Evolutionary conservation across 2,797 vertebrate genomes (phyloP), one percentile per base, ranked within the genome.

Genomic region (Oceanodroma leucorhoa): DNA sequence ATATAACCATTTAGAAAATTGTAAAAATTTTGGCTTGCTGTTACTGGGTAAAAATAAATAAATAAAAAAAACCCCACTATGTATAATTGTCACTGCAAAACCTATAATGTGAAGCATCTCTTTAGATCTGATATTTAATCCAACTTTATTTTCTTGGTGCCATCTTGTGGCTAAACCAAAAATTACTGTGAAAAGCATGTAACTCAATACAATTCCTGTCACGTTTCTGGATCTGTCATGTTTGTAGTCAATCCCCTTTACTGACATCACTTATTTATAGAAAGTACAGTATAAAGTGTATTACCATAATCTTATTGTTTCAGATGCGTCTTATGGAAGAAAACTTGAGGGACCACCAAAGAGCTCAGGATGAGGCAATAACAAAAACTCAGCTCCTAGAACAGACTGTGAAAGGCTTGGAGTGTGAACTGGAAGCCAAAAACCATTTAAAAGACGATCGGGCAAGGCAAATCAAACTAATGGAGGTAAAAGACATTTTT

Each of bases 271-370:
- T 69, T 50, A 54, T 64, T 55, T 32, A 14, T 12, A 38, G 36
- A 36, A 83, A 85, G 29, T 34, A 8, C 41, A 32, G 18, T 64
- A 29, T 65, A 30, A 78, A 72, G 14, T 40, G 15, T 26, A 8
- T 77, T 45, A 6, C 10, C 14, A 6, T 72, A 22, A 38, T 43
- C 10, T 71, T 85, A 51, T 48, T 79, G 11, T 89, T 98, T 76
- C 94, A 99, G 99, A 86, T 99, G 88, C 98, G 94, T 14, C 97
- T 96, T n/a, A 97, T 98, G 93, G 98, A 99, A 86, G 98, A 99
- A 50, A 98, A 99, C 72, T 96, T 99, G 88, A 98, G 94, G 40
- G 98, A 98, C 93, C 97, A 98, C 96, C 98, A 98, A 96, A 98
- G 96, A 88, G 98, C 99, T 40, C 98, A 98, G 75, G 98, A 99